These are phyloP conservation scores for Lithophane socia DNA, from an alignment of 2,888 invertebrate species.

Conservation along the genomic window DNA sequence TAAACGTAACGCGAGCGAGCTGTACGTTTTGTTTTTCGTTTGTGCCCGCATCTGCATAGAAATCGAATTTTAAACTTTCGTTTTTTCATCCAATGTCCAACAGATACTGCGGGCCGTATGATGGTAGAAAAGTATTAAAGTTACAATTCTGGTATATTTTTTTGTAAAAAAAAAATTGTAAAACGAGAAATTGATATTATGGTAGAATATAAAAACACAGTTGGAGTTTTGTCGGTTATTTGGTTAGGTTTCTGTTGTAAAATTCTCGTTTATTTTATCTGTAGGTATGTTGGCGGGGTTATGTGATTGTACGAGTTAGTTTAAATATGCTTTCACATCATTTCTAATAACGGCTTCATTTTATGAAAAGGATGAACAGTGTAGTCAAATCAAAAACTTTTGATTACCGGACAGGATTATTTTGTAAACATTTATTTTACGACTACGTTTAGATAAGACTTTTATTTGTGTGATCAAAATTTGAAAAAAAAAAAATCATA, in stretches of 20 bases:
- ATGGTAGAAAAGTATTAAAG: slow-evolving; percentile 8
- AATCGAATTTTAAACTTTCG: slow-evolving; percentile 52
- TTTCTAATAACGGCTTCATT: not conserved
- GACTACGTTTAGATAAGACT: too few relatives aligned
- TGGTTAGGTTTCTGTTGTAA: not conserved
- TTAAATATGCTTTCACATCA: not conserved
- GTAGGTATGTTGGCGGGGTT: not conserved
- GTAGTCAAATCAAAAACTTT: not conserved
- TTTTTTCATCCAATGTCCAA: slow-evolving; percentile 25
- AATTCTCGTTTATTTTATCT: not conserved
- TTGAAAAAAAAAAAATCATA: too few relatives aligned
- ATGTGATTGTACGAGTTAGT: not conserved
- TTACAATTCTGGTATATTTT: slow-evolving; percentile 4
- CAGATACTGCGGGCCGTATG: not conserved
- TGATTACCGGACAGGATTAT: not conserved
- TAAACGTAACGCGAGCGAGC: slow-evolving; percentile 37
- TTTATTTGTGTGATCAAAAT: too few relatives aligned
- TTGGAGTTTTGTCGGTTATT: not conserved
- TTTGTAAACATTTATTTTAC: not conserved
- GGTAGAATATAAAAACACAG: not conserved
- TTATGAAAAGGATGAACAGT: not conserved
- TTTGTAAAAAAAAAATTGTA: not conserved
- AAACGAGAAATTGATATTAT: slow-evolving; percentile 4
- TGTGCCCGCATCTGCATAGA: slow-evolving; percentile 54
- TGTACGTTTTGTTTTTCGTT: slow-evolving; percentile 37